Percentiles rank a stretch among this genome's conserved stretches.
phyloP scores from a whole-genome alignment of 2,888 invertebrate genomes.

The Aspidiotus rigidus region DNA sequence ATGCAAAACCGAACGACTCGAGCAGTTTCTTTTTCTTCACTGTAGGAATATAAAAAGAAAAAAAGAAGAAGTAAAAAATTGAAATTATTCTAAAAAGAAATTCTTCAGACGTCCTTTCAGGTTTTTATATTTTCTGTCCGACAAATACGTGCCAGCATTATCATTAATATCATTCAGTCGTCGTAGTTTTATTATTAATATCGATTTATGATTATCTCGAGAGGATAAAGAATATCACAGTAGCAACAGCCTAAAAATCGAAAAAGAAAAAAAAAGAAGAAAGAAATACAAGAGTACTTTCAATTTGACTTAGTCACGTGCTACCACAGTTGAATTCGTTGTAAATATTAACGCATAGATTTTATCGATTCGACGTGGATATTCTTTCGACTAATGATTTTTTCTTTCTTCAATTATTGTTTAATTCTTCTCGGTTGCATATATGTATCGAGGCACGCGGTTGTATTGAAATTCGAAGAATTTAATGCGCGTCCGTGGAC shows the following conservation, averaged over 20 bases:
- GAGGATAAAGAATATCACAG: constrained; percentile 5
- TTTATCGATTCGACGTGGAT: constrained; percentile 31
- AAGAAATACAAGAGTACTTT: constrained; percentile 16
- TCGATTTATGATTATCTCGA: constrained; percentile 11
- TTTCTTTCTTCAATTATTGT: constrained; percentile 9
- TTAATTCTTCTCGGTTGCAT: neutral
- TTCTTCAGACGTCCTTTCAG: neutral
- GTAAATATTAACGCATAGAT: constrained; percentile 33
- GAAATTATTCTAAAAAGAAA: neutral
- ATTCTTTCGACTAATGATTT: constrained; percentile 27
- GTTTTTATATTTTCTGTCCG: constrained; percentile 16
- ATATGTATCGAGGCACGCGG: neutral
- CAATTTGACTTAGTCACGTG: constrained; percentile 29
- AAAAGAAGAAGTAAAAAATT: neutral
- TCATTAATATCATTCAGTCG: constrained; percentile 26
- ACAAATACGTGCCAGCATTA: constrained; percentile 25
- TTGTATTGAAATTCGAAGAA: constrained; percentile 1
- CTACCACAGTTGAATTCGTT: constrained; percentile 27
- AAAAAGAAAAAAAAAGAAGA: constrained; percentile 1
- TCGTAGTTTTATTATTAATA: constrained; percentile 12
- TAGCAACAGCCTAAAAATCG: neutral
- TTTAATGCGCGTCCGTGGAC: neutral
- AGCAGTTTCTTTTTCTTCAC: too few species aligned
- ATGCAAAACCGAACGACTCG: neutral
- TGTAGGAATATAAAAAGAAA: too few species aligned